Conservation (phyloP, 2,888 invertebrate species). For the Eurytoma californica region DNA sequence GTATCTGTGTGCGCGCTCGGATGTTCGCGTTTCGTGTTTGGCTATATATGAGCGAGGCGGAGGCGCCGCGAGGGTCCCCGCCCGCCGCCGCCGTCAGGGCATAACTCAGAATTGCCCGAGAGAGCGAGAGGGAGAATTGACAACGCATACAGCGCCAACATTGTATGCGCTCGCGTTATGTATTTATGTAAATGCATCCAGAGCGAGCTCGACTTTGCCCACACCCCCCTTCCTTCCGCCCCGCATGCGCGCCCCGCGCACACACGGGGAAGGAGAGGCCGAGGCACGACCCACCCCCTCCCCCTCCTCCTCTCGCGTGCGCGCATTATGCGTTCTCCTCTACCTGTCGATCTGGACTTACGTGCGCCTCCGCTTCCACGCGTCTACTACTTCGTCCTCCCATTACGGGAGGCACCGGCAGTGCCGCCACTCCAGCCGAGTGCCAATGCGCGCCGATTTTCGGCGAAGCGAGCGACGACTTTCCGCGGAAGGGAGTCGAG, state of each 20-base stretch:
- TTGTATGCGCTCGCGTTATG: conserved; percentile 75
- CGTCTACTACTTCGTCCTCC: neutral
- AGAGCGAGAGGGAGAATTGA: conserved; percentile 69
- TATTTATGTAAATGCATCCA: conserved; percentile 75
- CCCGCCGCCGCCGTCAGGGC: conserved; percentile 67
- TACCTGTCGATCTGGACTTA: conserved; percentile 48
- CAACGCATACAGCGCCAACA: conserved; percentile 73
- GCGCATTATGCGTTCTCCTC: conserved; percentile 31
- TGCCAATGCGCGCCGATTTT: conserved; percentile 14
- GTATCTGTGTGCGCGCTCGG: conserved; percentile 25
- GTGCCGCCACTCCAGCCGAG: neutral
- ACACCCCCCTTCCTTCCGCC: conserved; percentile 22
- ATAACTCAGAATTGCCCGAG: conserved; percentile 74
- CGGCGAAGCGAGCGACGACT: conserved; percentile 4
- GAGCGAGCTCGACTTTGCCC: conserved; percentile 57
- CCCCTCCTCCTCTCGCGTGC: neutral
- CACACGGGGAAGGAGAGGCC: neutral
- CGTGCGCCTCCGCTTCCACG: neutral
- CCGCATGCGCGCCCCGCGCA: neutral
- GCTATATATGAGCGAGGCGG: conserved; percentile 47
- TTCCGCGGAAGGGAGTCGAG: too few relatives aligned
- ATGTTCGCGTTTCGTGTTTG: conserved; percentile 52
- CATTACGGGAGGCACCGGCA: neutral
- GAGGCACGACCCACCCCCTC: conserved; percentile 19
- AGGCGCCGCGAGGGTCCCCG: conserved; percentile 60